Evolutionary conservation across 35 echinoderm and acorn worm species (phyloP), one percentile per base, ranked within the genome.

Genomic region (Holothuria glaberrima): DNA sequence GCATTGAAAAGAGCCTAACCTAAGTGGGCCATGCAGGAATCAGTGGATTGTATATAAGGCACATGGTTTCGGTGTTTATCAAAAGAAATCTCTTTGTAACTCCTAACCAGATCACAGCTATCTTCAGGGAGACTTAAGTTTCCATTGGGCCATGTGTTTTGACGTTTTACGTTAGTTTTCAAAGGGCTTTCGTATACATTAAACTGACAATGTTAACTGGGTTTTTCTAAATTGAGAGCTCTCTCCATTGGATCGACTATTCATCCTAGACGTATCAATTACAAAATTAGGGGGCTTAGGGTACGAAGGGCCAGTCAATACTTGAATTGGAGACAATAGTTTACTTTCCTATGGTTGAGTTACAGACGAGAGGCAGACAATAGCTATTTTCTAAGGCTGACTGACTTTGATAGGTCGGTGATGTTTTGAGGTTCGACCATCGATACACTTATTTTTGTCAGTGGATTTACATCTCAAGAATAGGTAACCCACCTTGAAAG

Each of bases 231-330:
- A 28, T 31, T 24, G 24, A 72, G 69, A 72, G 4, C 35, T 72
- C n/a, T 29, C 27, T 31, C 29, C 29, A 72, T 72, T 72, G 69
- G 69, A 72, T 72, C 69, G 35, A 72, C 69, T 18, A 72, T 31
- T 31, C 26, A 72, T 7, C n/a, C 17, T 6, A 32, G 29, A 31
- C 36, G 69, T 72, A 72, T 72, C 69, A 72, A 72, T 72, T 72
- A 72, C 69, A 72, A 72, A 72, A 72, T 72, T 72, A 72, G 69
- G 69, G 69, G 27, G 28, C 69, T 72, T 72, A 72, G 17, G 24
- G 69, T 32, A 34, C 69, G 29, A 10, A 19, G 69, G 30, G 35
- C 69, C 69, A 34, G 30, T 72, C 69, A 18, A 19, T 18, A 29
- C 9, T 19, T 72, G 69, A 72, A 72, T 30, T 19, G 69, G 30